Conservation (phyloP, 2,888 invertebrate species). For the Cordilura impudica region DNA sequence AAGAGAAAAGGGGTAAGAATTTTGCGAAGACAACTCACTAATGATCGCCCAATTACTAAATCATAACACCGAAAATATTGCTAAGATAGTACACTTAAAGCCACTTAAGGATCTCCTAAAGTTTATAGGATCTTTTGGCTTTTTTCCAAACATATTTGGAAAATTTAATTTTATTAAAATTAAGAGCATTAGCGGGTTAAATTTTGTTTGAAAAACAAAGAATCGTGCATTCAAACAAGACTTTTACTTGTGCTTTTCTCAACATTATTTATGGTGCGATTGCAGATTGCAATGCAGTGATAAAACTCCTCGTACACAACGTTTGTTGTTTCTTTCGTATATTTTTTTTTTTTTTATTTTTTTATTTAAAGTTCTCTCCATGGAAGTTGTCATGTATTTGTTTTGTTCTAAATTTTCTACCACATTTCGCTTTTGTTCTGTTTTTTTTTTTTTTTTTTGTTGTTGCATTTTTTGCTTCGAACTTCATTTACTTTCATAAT, state of each 20-base stretch:
- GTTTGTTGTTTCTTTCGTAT: not conserved
- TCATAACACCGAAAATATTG: too few species aligned
- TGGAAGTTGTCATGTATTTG: constrained; percentile 12
- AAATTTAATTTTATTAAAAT: too few species aligned
- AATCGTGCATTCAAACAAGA: not conserved
- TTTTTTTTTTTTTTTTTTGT: not conserved
- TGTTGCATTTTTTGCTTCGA: not conserved
- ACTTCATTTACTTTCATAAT: constrained; percentile 31
- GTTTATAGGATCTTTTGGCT: too few species aligned
- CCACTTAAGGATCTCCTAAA: too few species aligned
- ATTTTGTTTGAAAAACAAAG: too few species aligned
- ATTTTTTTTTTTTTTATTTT: not conserved
- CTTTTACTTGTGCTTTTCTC: not conserved
- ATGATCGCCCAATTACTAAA: too few species aligned
- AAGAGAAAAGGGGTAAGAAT: too few species aligned
- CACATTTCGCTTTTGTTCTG: not conserved
- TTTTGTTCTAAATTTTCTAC: not conserved
- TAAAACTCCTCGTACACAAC: not conserved
- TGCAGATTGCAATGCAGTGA: not conserved
- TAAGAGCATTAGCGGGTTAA: too few species aligned
- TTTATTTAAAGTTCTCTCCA: not conserved
- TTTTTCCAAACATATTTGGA: too few species aligned
- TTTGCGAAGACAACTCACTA: too few species aligned
- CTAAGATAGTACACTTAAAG: too few species aligned
- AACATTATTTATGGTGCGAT: not conserved